Evolutionary conservation across 92 coral and sea anemone species (phyloP).

Genomic region (Galaxea fascicularis): DNA sequence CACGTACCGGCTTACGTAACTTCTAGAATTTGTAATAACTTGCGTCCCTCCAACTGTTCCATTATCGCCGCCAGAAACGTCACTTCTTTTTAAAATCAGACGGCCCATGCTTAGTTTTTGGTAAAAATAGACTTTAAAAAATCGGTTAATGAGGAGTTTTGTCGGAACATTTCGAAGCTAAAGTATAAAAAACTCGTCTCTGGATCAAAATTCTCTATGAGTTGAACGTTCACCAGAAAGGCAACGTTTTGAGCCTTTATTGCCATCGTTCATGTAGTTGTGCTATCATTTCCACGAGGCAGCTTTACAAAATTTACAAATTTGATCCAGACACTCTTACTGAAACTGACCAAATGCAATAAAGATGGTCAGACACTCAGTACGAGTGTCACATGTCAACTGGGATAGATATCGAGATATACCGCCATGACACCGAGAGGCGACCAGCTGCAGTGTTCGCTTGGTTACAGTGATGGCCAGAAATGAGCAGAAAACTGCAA

Average conservation of each 20-base stretch:
- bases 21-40: too few species aligned
- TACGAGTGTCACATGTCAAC: slow-evolving; percentile 22
- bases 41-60: too few species aligned
- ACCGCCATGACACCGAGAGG: neutral
- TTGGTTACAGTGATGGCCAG: slow-evolving; percentile 5
- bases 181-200: too few species aligned
- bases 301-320: neutral
- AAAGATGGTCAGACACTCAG: neutral
- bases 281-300: neutral
- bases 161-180: too few species aligned
- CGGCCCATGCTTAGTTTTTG: neutral
- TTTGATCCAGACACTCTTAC: neutral
- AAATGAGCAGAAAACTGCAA: neutral
- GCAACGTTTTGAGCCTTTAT: too few species aligned
- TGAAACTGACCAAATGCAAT: neutral
- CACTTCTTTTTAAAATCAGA: neutral
- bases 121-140: neutral
- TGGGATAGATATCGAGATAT: neutral
- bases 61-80: too few species aligned
- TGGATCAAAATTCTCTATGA: too few species aligned
- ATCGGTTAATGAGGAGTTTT: neutral
- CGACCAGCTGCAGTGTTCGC: neutral
- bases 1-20: too few species aligned
- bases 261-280: too few species aligned
- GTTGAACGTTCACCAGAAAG: too few species aligned